Percentiles rank a stretch among this genome's conserved stretches.
phyloP scores from a whole-genome alignment of 2,797 vertebrate genomes.

The Chaetodon trifasciatus region DNA sequence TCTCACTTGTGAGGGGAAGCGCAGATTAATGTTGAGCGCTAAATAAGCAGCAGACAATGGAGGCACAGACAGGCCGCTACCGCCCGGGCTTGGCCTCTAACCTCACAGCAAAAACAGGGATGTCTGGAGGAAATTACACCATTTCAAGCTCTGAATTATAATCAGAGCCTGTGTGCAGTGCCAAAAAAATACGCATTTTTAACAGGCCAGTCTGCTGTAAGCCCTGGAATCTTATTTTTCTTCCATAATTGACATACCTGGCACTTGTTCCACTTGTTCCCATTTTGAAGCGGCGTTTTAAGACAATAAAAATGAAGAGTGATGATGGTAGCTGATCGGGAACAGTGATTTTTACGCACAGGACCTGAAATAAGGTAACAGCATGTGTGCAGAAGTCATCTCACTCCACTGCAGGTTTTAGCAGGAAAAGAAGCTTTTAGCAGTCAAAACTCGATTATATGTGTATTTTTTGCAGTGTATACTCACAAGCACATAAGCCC shows the following conservation, averaged over 20 bases:
- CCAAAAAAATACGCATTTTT: conserved; percentile 19
- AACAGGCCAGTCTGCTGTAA: not conserved
- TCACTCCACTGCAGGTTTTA: conserved; percentile 11
- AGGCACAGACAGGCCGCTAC: conserved; percentile 64
- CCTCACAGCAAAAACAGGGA: conserved; percentile 69
- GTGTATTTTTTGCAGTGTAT: conserved; percentile 28
- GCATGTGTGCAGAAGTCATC: not conserved
- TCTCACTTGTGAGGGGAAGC: conserved; percentile 71
- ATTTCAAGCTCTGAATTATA: conserved; percentile 71
- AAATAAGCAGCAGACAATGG: conserved; percentile 80
- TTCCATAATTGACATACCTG: not conserved
- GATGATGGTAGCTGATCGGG: not conserved
- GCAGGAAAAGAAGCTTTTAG: conserved; percentile 19
- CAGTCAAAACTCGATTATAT: not conserved
- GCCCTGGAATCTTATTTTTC: not conserved
- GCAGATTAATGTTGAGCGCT: conserved; percentile 78
- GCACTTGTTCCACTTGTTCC: not conserved
- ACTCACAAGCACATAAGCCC: conserved; percentile 7
- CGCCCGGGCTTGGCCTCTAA: conserved; percentile 77
- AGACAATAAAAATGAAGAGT: not conserved
- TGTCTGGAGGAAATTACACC: conserved; percentile 82
- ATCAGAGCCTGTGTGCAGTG: conserved; percentile 56
- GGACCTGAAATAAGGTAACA: not conserved
- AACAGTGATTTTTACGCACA: not conserved
- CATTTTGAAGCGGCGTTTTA: conserved; percentile 6